Base-by-base conservation (phyloP, 2,888 invertebrate genomes). In the Deilephila elpenor region DNA sequence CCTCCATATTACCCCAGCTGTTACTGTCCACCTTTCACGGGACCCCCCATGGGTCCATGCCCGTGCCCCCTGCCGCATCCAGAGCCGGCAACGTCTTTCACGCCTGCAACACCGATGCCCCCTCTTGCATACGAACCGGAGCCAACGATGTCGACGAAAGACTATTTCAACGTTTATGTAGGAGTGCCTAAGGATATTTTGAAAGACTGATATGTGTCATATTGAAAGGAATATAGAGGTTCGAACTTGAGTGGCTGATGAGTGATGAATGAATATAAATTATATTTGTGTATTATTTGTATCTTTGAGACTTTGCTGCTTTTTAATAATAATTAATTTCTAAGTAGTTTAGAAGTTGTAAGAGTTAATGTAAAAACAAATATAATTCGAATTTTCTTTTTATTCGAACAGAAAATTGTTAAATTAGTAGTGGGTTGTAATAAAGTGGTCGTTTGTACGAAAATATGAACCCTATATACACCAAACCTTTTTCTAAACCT, bases 181-280 rank as follows among this genome's bases (percentile, higher is more conserved):
- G 91, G 92, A 19, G 78, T 91, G 7, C 91, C 91, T 0, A 89
- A 86, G 74, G 76, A 76, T 32, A 25, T 82, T 25, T 71, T 70
- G 25, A 73, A 56, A 32, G 61, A 37, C 17, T 71, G 37, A 73
- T 11, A 5, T 29, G 32, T 17, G 34, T 51, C 19, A 60, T 29
- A 17, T 29, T 5, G 11, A 59, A 59, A 20, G 25, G 7, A 14
- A 19, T 53, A 53, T 17, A n/a, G 56, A 56, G 5, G 56, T 17
- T n/a, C 11, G 44, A 14, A 44, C n/a, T n/a, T 6, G 5, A 56
- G n/a, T 7, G 3, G 5, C 14, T 44, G 11, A 44, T 44, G 44
- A 44, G 11, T 44, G 11, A 44, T 44, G 14, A 44, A 44, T 44
- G 11, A 14, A 44, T 14, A 37, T 37, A 37, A 37, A 8, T 8